A percentile compares a stretch with the other conserved stretches of the same genome.
Conservation (phyloP, 2,113 vertebrate species). For the Misgurnus anguillicaudatus region DNA sequence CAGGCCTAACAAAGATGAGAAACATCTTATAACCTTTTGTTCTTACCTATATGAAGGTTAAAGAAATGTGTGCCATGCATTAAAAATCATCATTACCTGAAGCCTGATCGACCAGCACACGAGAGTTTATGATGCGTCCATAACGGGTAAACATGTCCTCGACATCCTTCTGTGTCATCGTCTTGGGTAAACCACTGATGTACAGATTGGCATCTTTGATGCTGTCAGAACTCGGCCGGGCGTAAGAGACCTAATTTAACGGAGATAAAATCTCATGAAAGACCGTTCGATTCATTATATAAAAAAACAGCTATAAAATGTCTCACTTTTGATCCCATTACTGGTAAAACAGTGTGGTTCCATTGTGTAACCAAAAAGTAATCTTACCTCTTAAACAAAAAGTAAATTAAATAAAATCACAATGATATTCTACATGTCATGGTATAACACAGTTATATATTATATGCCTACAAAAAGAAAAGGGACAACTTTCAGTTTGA, state of each 20-base stretch:
- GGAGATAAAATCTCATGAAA: constrained; percentile 1
- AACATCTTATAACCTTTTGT: too few species aligned
- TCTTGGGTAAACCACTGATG: constrained; percentile 92
- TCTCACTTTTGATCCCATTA: background rate
- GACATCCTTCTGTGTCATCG: constrained; percentile 94
- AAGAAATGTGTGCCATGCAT: background rate
- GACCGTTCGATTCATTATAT: background rate
- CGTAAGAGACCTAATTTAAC: constrained; percentile 87
- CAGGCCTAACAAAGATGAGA: constrained; percentile 74
- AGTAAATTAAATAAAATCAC: constrained; percentile 9
- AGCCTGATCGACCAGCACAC: constrained; percentile 97
- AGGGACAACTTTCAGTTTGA: constrained; percentile 46
- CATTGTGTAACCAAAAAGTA: background rate
- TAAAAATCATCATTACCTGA: constrained; percentile 78
- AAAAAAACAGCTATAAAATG: background rate
- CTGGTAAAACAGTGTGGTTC: constrained; percentile 3
- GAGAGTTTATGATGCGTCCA: constrained; percentile 94
- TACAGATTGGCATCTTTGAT: constrained; percentile 98
- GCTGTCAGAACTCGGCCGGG: constrained; percentile 93
- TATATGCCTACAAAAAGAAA: constrained; percentile 15
- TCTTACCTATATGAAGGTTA: background rate
- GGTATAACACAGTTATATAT: constrained; percentile 21
- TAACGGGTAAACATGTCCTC: constrained; percentile 95
- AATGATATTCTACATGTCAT: constrained; percentile 24
- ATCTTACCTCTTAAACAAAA: background rate